These are phyloP conservation scores for Canis aureus DNA, from an alignment of 2,113 vertebrate genomes.

Conservation along the genomic window DNA sequence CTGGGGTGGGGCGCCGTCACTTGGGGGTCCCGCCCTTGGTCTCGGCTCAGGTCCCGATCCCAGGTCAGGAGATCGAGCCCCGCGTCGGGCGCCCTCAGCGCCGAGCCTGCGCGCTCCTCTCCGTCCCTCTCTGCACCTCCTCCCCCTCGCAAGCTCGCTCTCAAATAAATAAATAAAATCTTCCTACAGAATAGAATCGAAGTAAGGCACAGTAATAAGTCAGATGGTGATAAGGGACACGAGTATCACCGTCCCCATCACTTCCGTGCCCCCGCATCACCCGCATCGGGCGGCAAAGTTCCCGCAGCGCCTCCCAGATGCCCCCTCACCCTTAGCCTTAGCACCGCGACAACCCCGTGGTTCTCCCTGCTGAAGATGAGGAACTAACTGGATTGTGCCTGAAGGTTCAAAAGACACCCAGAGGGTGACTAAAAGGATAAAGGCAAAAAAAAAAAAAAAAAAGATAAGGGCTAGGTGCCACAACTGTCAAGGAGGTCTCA, in stretches of 20 bases:
- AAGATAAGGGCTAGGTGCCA: neutral
- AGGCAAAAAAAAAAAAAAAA: too few relatives aligned
- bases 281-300: neutral
- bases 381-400: neutral
- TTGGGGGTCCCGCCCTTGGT: neutral
- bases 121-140: neutral
- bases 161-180: neutral
- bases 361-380: neutral
- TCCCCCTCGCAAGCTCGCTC: neutral
- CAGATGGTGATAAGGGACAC: neutral
- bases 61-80: neutral
- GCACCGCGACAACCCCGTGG: neutral
- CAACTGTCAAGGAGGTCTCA: neutral
- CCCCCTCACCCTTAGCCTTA: neutral
- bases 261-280: neutral
- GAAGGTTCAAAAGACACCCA: neutral
- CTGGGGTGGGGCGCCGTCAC: neutral
- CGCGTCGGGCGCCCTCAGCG: neutral
- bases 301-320: neutral
- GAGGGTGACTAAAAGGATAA: neutral
- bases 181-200: neutral
- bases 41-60: neutral
- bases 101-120: neutral
- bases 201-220: neutral
- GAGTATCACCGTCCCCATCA: neutral